Conservation (phyloP, 2,113 vertebrate species). For the Cavia aperea region DNA sequence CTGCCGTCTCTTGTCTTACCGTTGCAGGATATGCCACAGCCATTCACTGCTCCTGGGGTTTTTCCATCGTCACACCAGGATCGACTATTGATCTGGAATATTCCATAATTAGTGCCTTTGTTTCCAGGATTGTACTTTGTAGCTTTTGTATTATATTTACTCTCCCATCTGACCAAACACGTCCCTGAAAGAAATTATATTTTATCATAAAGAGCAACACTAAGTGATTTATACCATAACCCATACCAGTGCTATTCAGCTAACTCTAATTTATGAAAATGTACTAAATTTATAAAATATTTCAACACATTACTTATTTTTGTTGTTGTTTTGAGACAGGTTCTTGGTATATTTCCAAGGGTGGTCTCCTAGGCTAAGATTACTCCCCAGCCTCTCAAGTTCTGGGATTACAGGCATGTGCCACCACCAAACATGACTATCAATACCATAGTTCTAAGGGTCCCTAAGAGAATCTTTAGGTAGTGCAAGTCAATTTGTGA, state of each 20-base stretch:
- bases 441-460: too few relatives aligned
- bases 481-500: too few relatives aligned
- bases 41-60: background rate
- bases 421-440: too few relatives aligned
- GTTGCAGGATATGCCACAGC: slow-evolving; percentile 3
- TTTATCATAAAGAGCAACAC: background rate
- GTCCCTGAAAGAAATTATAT: background rate
- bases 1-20: slow-evolving; percentile 30
- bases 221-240: background rate
- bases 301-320: too few relatives aligned
- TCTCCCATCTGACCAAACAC: slow-evolving; percentile 62
- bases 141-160: slow-evolving; percentile 60
- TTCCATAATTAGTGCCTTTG: slow-evolving; percentile 72
- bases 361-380: too few relatives aligned
- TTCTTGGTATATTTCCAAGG: too few relatives aligned
- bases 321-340: too few relatives aligned
- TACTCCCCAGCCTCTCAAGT: too few relatives aligned
- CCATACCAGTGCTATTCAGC: background rate
- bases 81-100: slow-evolving; percentile 76
- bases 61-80: slow-evolving; percentile 72
- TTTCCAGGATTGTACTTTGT: slow-evolving; percentile 60
- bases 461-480: too few relatives aligned
- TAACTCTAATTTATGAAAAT: background rate
- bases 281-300: too few relatives aligned
- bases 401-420: too few relatives aligned